Percentiles rank a stretch among this genome's conserved stretches.
Conservation (phyloP, 2,797 vertebrate genomes). For the Sciurus carolinensis region DNA sequence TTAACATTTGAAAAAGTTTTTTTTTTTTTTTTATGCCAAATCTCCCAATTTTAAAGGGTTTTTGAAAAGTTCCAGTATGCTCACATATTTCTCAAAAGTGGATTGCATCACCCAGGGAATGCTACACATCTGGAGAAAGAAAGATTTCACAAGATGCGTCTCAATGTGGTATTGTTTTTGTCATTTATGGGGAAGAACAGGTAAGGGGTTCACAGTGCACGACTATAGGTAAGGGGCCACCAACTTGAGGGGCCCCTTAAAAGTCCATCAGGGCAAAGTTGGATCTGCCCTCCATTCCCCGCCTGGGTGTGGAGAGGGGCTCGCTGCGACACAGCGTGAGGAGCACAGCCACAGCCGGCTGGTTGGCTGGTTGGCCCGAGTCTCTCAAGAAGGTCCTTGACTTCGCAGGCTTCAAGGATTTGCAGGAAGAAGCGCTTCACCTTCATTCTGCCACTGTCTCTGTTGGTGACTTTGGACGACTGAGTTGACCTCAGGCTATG, state of each 20-base stretch:
- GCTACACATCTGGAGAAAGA: neutral
- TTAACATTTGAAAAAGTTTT: neutral
- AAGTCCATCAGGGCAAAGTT: neutral
- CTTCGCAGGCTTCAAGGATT: neutral
- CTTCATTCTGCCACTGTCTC: neutral
- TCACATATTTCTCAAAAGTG: conserved; percentile 41
- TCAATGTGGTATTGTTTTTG: neutral
- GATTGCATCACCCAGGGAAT: neutral
- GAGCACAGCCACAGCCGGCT: no score
- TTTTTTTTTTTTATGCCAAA: neutral
- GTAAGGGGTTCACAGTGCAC: neutral
- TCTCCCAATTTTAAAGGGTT: neutral
- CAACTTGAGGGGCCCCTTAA: no score
- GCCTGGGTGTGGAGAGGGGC: neutral
- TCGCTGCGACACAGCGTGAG: neutral
- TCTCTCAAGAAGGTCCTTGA: neutral
- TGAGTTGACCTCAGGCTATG: neutral
- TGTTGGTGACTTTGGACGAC: neutral
- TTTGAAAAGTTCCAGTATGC: conserved; percentile 38
- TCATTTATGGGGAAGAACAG: neutral
- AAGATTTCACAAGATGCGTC: conserved; percentile 28
- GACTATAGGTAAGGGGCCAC: neutral
- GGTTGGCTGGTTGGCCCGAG: fast-evolving
- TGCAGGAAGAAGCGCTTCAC: neutral
- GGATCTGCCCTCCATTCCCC: neutral